These are phyloP conservation scores for Gracilinanus agilis DNA, from an alignment of 2,113 vertebrate species.

Conservation along the genomic window DNA sequence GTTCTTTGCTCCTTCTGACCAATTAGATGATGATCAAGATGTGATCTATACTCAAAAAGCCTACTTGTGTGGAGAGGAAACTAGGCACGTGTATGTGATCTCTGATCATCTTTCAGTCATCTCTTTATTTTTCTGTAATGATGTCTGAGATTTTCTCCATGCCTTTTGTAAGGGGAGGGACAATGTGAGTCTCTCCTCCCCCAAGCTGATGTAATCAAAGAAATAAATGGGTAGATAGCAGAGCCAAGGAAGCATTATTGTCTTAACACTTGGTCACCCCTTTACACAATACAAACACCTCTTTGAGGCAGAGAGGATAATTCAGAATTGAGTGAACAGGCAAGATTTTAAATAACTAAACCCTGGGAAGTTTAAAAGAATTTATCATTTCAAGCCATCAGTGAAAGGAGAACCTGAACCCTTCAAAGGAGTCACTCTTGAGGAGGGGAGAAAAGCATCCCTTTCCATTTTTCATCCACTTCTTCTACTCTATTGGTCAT, in stretches of 20 bases:
- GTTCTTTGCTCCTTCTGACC: background rate
- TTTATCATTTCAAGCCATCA: background rate
- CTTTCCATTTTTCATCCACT: background rate
- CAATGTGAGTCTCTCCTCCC: background rate
- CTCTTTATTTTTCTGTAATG: background rate
- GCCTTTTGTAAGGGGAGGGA: background rate
- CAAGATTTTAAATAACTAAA: background rate
- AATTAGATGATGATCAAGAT: background rate
- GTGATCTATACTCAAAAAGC: background rate
- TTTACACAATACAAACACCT: background rate
- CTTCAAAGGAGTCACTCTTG: background rate
- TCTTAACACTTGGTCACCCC: background rate
- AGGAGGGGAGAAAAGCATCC: background rate
- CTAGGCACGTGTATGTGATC: background rate
- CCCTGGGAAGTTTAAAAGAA: background rate
- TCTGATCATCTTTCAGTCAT: background rate
- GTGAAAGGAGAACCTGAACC: background rate
- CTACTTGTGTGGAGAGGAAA: background rate
- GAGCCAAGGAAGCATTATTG: background rate
- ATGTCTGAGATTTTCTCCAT: background rate
- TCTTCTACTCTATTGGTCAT: background rate
- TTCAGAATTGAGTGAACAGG: background rate
- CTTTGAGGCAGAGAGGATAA: background rate
- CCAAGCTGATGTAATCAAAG: background rate
- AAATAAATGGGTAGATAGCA: background rate